Evolutionary conservation across 1,140 invertebrate species (phyloP).

Genomic region (Arion vulgaris): DNA sequence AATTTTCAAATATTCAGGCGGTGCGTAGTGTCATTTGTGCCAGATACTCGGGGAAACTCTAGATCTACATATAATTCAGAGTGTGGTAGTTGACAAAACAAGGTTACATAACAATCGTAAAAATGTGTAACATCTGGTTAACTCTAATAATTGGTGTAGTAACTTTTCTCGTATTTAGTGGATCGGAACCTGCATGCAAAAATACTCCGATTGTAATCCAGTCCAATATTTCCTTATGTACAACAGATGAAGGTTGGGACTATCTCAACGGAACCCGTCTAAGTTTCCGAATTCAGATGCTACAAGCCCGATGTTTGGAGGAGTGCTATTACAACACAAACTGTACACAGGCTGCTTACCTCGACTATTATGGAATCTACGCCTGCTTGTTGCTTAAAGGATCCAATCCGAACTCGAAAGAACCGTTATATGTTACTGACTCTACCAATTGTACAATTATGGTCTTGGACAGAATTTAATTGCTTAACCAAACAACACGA

Average conservation of each 20-base stretch:
- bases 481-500: no score
- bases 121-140: no score
- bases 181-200: not conserved
- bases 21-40: no score
- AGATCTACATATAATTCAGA: no score
- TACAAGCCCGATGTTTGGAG: conserved; percentile 2
- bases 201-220: not conserved
- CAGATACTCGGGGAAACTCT: no score
- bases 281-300: not conserved
- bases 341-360: not conserved
- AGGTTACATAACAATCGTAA: no score
- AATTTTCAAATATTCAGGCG: no score
- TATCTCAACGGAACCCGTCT: conserved; percentile 1
- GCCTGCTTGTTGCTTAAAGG: not conserved
- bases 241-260: not conserved
- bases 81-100: no score
- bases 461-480: not conserved
- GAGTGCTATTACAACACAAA: not conserved
- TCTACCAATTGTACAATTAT: not conserved
- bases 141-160: not conserved
- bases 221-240: not conserved
- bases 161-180: not conserved
- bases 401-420: not conserved
- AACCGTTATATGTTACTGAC: not conserved
- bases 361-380: not conserved